A percentile compares a stretch with the other conserved stretches of the same genome.
phyloP scores from a whole-genome alignment of 2,113 vertebrate species.

The Aptenodytes forsteri region DNA sequence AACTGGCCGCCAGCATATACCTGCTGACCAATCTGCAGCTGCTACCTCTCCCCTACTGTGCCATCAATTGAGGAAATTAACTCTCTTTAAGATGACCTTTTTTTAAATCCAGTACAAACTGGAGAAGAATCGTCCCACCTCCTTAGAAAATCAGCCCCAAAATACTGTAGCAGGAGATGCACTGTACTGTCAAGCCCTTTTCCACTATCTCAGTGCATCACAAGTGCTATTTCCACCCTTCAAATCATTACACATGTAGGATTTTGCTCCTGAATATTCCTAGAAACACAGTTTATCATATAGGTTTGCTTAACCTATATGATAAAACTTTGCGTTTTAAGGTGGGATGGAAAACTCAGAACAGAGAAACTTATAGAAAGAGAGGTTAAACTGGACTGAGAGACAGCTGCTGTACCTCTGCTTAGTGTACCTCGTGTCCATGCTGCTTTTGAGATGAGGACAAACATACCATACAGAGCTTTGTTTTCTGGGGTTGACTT shows the following conservation, averaged over 20 bases:
- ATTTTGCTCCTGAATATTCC: not conserved
- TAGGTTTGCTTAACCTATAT: not conserved
- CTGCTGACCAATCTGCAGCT: not conserved
- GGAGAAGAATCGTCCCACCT: not conserved
- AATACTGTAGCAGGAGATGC: not conserved
- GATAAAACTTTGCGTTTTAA: not conserved
- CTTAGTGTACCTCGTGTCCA: not conserved
- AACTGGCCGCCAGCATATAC: not conserved
- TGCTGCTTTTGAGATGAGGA: not conserved
- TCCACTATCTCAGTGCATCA: not conserved
- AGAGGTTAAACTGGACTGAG: not conserved
- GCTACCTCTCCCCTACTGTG: not conserved
- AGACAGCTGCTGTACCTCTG: not conserved
- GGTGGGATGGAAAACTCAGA: not conserved
- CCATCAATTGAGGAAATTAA: not conserved
- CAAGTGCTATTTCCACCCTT: not conserved
- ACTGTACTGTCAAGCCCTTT: not conserved
- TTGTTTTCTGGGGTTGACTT: not conserved
- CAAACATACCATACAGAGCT: not conserved
- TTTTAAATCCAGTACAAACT: not conserved
- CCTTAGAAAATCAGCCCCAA: not conserved
- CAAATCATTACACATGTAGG: not conserved
- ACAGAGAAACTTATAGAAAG: not conserved
- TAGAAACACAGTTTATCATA: not conserved
- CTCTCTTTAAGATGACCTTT: not conserved